Evolutionary conservation across 2,797 vertebrate species (phyloP).

Genomic region (Distichodus sexfasciatus): DNA sequence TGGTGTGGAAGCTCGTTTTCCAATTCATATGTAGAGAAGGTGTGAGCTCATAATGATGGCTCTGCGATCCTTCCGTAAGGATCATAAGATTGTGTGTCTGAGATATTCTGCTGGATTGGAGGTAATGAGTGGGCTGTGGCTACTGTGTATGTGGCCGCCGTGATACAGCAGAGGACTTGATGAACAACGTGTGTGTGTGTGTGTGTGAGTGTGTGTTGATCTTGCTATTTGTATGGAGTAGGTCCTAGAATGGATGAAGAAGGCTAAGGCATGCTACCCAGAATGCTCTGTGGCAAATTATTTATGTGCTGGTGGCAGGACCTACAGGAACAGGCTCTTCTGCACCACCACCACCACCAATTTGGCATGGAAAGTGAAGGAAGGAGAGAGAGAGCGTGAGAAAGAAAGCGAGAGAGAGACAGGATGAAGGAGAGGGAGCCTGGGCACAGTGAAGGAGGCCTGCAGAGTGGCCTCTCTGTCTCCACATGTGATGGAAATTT

Average conservation of each 20-base stretch:
- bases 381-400: background rate
- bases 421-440: constrained; percentile 1
- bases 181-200: constrained; percentile 6
- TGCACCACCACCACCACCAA: constrained; percentile 35
- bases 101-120: too few relatives aligned
- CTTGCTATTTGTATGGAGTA: constrained; percentile 9
- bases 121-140: background rate
- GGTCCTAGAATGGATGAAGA: background rate
- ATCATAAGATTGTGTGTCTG: constrained; percentile 11
- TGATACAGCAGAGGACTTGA: constrained; percentile 34
- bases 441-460: constrained; percentile 21
- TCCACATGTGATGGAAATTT: constrained; percentile 64
- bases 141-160: constrained; percentile 33
- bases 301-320: constrained; percentile 9
- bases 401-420: background rate
- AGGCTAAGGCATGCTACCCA: constrained; percentile 7
- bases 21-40: background rate
- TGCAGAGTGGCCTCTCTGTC: constrained; percentile 39
- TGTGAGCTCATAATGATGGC: constrained; percentile 2
- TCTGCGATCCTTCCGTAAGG: background rate
- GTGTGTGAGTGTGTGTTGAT: constrained; percentile 3
- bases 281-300: constrained; percentile 35
- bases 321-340: constrained; percentile 9
- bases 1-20: background rate
- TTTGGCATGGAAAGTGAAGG: constrained; percentile 13